Percentiles rank a stretch among this genome's conserved stretches.
These are phyloP conservation scores for Heliconius hortense DNA, from an alignment of 2,888 invertebrate genomes.

Conservation along the genomic window DNA sequence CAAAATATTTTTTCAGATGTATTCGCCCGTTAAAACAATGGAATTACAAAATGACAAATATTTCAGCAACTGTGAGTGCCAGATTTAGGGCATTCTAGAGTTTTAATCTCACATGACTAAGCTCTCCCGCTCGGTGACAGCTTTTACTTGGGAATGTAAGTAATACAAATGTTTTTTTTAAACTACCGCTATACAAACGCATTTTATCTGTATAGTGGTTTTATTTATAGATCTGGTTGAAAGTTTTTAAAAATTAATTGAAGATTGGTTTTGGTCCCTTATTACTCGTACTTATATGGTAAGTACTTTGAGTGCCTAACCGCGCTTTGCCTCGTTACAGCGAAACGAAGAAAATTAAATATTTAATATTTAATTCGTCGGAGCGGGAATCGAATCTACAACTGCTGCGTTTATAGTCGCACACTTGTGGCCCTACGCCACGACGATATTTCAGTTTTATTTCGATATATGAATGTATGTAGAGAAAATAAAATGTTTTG, in stretches of 20 bases:
- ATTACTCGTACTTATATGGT: no score
- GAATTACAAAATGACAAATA: slow-evolving; percentile 28
- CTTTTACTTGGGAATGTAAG: slow-evolving; percentile 18
- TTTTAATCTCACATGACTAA: slow-evolving; percentile 32
- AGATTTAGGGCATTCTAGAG: slow-evolving; percentile 30
- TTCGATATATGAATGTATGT: no score
- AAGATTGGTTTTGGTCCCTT: no score
- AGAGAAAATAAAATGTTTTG: neutral
- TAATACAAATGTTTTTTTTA: slow-evolving; percentile 9
- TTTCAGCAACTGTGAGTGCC: slow-evolving; percentile 28
- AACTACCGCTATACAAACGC: neutral
- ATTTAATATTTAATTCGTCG: no score
- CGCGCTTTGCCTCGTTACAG: no score
- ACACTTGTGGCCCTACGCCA: no score
- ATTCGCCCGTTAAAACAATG: slow-evolving; percentile 12
- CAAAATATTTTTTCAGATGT: neutral
- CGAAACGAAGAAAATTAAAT: no score
- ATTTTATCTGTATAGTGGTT: neutral
- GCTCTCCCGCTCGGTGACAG: slow-evolving; percentile 22
- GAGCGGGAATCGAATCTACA: no score
- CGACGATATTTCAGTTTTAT: no score
- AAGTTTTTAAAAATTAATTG: neutral
- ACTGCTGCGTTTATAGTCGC: no score
- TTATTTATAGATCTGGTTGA: neutral
- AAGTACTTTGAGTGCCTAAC: no score